Evolutionary conservation across 2,888 invertebrate species (phyloP).

Genomic region (Philhelius pedissequus): DNA sequence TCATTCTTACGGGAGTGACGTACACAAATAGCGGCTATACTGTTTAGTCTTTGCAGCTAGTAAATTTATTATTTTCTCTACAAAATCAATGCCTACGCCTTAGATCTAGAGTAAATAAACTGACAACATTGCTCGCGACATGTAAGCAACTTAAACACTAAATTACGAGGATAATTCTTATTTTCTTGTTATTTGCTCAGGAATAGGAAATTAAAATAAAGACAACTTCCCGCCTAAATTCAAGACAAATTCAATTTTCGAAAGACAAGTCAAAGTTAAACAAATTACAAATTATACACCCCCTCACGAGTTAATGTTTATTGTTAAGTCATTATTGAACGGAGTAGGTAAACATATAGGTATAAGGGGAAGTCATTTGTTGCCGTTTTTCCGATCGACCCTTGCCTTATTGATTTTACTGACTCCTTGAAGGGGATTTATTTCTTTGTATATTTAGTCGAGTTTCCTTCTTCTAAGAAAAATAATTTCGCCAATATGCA

Average conservation of each 20-base stretch:
- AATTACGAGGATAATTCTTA: background rate
- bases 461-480: background rate
- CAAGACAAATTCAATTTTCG: constrained; percentile 11
- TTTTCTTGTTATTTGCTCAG: background rate
- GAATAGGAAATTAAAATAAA: constrained; percentile 28
- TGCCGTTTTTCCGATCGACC: background rate
- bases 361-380: background rate
- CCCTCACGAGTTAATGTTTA: background rate
- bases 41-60: background rate
- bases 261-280: constrained; percentile 14
- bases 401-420: constrained; percentile 36
- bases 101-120: background rate
- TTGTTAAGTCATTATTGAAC: background rate
- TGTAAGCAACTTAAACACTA: background rate
- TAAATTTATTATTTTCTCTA: background rate
- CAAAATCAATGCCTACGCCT: background rate
- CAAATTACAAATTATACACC: constrained; percentile 11
- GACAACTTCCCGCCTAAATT: constrained; percentile 3
- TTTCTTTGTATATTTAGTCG: constrained; percentile 39
- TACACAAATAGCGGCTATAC: too few species aligned
- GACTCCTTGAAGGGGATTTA: constrained; percentile 31
- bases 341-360: background rate
- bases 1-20: too few species aligned
- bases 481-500: constrained; percentile 1
- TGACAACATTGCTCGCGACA: background rate